These are phyloP conservation scores for Charina bottae DNA, from an alignment of 2,113 vertebrate genomes.

Conservation along the genomic window DNA sequence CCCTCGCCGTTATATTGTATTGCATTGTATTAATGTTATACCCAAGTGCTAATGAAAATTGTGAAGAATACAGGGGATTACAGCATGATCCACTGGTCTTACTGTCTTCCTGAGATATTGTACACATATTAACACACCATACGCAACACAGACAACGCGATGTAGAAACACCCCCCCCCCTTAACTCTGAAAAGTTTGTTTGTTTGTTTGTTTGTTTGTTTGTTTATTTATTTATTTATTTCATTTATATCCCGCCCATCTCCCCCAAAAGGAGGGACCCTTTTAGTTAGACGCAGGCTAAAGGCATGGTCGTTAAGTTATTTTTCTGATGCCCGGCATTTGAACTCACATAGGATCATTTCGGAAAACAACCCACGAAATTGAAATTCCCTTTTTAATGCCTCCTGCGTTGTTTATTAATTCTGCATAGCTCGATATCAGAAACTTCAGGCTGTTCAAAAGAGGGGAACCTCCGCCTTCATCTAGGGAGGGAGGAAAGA, in stretches of 20 bases:
- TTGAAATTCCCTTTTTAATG: background rate
- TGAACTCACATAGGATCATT: background rate
- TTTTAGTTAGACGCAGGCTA: background rate
- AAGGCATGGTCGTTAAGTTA: background rate
- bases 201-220: too few relatives aligned
- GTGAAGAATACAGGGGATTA: background rate
- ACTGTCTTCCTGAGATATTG: background rate
- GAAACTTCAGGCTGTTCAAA: background rate
- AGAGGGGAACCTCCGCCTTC: background rate
- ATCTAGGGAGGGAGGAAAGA: background rate
- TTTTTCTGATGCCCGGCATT: background rate
- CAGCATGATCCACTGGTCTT: background rate
- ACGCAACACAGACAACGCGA: background rate
- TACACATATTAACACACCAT: background rate
- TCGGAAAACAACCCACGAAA: background rate
- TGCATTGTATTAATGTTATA: background rate
- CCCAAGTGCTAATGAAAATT: background rate
- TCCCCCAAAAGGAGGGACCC: too few relatives aligned
- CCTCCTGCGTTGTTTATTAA: background rate
- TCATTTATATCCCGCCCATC: too few relatives aligned
- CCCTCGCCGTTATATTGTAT: background rate
- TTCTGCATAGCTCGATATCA: background rate
- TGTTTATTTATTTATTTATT: too few relatives aligned
- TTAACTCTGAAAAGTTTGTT: background rate
- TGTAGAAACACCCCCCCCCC: background rate